Evolutionary conservation across 2,888 invertebrate genomes (phyloP), one percentile per base, ranked within the genome.

Genomic region (Athripsodes cinereus): DNA sequence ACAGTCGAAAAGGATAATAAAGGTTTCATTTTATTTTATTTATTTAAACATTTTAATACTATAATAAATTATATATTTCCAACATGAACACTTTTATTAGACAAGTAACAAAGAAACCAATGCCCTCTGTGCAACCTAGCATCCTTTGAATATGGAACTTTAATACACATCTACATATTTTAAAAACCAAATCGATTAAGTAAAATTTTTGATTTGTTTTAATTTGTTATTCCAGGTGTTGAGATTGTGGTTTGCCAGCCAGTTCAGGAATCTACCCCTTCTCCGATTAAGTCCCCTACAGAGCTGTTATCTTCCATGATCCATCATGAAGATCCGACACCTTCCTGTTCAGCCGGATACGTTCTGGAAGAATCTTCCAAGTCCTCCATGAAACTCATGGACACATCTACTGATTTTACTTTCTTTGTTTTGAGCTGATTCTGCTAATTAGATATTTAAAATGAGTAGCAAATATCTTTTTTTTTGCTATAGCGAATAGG

Each of bases 371-470:
- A 59, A 13, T 34, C 52, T 19, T 34, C 52, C n/a, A 55, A 34
- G n/a, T 34, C 52, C n/a, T 44, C 55, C 49, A 59, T 56, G 59
- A 55, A 56, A 21, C 49, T 53, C 13, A 22, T 59, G 20, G 59
- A 56, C 31, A 59, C 59, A 16, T 59, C 59, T 20, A 55, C 50
- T n/a, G 59, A 59, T 48, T 59, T 59, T 31, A 55, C 59, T 2
- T 59, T 56, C 46, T 59, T 55, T 40, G 55, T 56, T 8, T 34
- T 59, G n/a, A 52, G 59, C 8, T 59, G 13, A 34, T n/a, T n/a
- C n/a, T n/a, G n/a, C n/a, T n/a, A n/a, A n/a, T n/a, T n/a, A n/a
- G n/a, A n/a, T n/a, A n/a, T n/a, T n/a, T n/a, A n/a, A n/a, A n/a
- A n/a, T n/a, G n/a, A n/a, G n/a, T n/a, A n/a, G n/a, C n/a, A n/a